These are phyloP conservation scores for Sebastes miniatus DNA, from an alignment of 2,797 vertebrate species.

Conservation along the genomic window DNA sequence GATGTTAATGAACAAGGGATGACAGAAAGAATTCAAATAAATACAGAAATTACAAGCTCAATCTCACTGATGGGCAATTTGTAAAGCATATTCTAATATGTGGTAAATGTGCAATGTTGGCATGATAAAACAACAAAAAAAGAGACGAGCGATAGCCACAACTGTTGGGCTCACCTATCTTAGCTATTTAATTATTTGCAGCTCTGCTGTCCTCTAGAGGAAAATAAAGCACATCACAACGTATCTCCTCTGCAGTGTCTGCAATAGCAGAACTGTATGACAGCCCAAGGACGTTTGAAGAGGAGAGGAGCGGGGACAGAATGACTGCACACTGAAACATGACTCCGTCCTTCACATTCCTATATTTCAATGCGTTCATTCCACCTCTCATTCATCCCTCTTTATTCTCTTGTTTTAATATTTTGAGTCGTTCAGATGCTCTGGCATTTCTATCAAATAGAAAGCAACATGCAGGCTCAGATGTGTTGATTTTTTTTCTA, in stretches of 20 bases:
- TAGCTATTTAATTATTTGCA: conserved; percentile 26
- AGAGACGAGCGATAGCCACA: neutral
- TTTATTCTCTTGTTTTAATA: neutral
- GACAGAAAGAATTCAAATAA: neutral
- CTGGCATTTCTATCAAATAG: neutral
- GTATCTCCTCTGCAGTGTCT: neutral
- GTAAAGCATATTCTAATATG: neutral
- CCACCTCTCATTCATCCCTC: neutral
- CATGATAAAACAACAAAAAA: neutral
- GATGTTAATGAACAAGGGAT: neutral
- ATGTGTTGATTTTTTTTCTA: neutral
- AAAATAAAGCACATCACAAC: conserved; percentile 18
- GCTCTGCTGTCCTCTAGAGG: conserved; percentile 69
- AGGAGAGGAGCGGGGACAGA: neutral
- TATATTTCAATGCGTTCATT: neutral
- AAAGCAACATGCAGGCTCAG: neutral
- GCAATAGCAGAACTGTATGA: neutral
- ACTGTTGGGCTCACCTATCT: neutral
- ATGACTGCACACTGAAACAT: neutral
- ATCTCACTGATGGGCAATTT: neutral
- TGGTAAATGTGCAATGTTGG: neutral
- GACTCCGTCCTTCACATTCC: neutral
- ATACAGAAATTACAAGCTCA: neutral
- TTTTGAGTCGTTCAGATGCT: neutral
- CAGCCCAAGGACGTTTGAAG: conserved; percentile 27